phyloP scores from a whole-genome alignment of 2,113 vertebrate genomes.

The Micronisus gabar region DNA sequence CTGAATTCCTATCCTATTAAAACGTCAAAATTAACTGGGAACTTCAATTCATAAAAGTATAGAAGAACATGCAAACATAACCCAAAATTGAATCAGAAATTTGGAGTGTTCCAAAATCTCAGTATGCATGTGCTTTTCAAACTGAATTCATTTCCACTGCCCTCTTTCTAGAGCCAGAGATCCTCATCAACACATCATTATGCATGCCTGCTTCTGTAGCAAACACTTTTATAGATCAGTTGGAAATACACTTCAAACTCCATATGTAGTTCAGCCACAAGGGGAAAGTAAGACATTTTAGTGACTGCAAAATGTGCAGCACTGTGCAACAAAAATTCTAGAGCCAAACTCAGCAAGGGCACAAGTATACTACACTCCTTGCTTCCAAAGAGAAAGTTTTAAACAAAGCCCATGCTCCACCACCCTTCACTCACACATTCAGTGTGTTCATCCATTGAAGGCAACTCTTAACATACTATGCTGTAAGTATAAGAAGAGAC shows the following conservation, averaged over 20 bases:
- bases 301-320: background rate
- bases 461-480: background rate
- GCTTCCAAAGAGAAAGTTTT: background rate
- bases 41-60: background rate
- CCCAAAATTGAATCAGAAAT: background rate
- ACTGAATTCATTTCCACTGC: background rate
- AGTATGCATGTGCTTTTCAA: background rate
- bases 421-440: background rate
- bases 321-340: background rate
- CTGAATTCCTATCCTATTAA: background rate
- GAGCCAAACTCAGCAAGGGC: background rate
- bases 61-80: background rate
- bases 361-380: rapidly evolving
- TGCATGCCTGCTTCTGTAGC: background rate
- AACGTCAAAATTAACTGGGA: background rate
- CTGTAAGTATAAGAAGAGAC: background rate
- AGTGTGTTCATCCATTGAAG: background rate
- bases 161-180: background rate
- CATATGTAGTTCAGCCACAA: rapidly evolving
- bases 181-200: background rate
- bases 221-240: background rate
- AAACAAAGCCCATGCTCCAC: background rate
- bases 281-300: background rate
- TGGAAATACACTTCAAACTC: background rate
- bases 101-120: background rate